A percentile compares a stretch with the other conserved stretches of the same genome.
Conservation (phyloP, 2,888 invertebrate genomes). For the Steinernema carpocapsae region DNA sequence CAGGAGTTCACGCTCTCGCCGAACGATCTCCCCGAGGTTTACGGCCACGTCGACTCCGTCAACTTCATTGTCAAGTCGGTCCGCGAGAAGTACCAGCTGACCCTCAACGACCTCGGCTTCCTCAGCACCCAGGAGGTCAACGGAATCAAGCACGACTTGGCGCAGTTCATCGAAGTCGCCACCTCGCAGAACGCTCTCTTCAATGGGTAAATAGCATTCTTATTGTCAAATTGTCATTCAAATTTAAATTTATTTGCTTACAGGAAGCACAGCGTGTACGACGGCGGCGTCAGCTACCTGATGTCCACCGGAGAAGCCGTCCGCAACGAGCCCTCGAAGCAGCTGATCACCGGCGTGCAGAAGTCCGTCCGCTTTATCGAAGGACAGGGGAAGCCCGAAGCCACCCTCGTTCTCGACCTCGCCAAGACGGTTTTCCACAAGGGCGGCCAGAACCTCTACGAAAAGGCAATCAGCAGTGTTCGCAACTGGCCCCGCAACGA, state of each 20-base stretch:
- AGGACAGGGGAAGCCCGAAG: conserved; percentile 38
- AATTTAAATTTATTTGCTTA: too few relatives aligned
- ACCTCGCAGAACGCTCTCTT: conserved; percentile 31
- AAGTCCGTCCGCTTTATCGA: conserved; percentile 38
- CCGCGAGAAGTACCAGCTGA: conserved; percentile 27
- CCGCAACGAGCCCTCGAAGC: conserved; percentile 16
- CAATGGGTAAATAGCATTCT: not conserved
- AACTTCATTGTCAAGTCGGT: conserved; percentile 11
- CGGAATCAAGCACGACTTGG: conserved; percentile 22
- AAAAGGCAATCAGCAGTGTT: not conserved
- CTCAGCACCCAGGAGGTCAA: not conserved
- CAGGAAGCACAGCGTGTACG: conserved; percentile 17
- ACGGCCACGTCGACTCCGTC: not conserved
- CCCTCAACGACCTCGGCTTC: conserved; percentile 21
- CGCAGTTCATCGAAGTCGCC: conserved; percentile 35
- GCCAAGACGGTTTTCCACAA: conserved; percentile 35
- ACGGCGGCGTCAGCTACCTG: conserved; percentile 24
- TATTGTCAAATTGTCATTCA: too few relatives aligned
- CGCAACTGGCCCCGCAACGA: conserved; percentile 19
- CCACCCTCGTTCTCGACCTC: conserved; percentile 33
- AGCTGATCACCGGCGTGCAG: conserved; percentile 28
- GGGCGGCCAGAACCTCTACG: conserved; percentile 19
- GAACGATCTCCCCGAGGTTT: not conserved
- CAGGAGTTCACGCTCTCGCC: conserved; percentile 21
- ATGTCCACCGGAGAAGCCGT: not conserved